Base-by-base conservation (phyloP, 1,140 invertebrate species). In the fruit fly (Drosophila melanogaster) region DNA sequence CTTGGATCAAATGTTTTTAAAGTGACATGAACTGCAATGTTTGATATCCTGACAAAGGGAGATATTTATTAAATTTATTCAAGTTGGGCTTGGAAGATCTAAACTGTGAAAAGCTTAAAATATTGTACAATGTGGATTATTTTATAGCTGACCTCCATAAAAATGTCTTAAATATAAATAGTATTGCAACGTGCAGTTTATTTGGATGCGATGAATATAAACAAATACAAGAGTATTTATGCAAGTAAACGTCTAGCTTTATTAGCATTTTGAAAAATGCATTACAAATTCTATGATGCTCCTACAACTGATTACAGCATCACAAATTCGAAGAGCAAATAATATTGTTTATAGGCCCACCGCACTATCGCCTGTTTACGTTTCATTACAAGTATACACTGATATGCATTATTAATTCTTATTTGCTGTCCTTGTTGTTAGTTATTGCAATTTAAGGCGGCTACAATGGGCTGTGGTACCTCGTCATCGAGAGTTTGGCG, bases 281-380 rank as follows among this genome's bases (percentile, higher is more conserved):
- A 44, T 19, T 12, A n/a, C 3, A 11, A 15, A 47, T 1, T 4
- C 8, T 15, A 26, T 24, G 22, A 35, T 4, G 26, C 30, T 40
- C 2, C 44, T 26, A 12, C 19, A 43, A 64, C 59, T 51, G 59
- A 67, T 67, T 64, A 64, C 40, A 24, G 26, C 15, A 33, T 38
- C 12, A 33, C 19, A 22, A 17, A 12, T 14, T 14, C 15, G 8
- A 38, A 73, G 35, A 66, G 35, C 55, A 61, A 59, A 51, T 62
- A 22, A 55, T 75, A 41, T 50, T 51, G 47, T 55, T 61, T 43
- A 40, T 65, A 43, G 38, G 67, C 47, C 65, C 62, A 56, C 46
- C 75, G 50, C 78, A 75, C 53, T 74, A 86, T 86, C 83, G 70
- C 79, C 62, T 87, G 83, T 87, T 86, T 83, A 81, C 83, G 46